Evolutionary conservation across 2,113 vertebrate genomes (phyloP).

Genomic region (Tragelaphus scriptus): DNA sequence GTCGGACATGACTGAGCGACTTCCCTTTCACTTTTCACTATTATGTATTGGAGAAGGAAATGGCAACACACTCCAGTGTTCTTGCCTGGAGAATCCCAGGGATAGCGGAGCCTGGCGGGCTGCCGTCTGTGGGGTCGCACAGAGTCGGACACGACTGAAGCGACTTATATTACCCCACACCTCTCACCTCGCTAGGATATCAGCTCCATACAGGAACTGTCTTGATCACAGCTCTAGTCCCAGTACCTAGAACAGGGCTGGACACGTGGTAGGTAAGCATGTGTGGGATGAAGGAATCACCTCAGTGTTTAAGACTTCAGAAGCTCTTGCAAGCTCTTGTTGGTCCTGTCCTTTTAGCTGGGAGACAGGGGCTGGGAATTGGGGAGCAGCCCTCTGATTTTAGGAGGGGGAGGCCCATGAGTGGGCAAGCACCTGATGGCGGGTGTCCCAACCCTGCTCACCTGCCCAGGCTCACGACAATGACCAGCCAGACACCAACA

Average conservation of each 20-base stretch:
- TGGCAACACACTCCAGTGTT: too few species aligned
- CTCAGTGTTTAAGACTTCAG: not conserved
- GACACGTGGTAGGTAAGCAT: not conserved
- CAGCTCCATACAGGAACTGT: not conserved
- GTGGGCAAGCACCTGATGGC: not conserved
- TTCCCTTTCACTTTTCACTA: too few species aligned
- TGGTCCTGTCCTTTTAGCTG: not conserved
- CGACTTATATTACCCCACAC: too few species aligned
- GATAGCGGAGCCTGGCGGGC: too few species aligned
- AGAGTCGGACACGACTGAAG: too few species aligned
- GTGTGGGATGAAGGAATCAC: not conserved
- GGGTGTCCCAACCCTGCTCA: not conserved
- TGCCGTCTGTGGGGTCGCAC: too few species aligned
- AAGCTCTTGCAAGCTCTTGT: not conserved
- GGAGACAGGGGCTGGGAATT: not conserved
- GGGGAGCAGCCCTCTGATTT: not conserved
- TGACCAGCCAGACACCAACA: constrained; percentile 81
- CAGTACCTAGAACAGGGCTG: not conserved
- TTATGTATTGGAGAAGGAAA: too few species aligned
- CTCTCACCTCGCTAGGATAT: not conserved
- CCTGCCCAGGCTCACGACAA: constrained; percentile 86
- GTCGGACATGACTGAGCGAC: too few species aligned
- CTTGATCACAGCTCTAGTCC: not conserved
- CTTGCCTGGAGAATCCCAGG: too few species aligned
- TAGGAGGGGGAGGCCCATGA: not conserved